Evolutionary conservation across 2,113 vertebrate species (phyloP), one percentile per base, ranked within the genome.

Genomic region (Narcine bancroftii): DNA sequence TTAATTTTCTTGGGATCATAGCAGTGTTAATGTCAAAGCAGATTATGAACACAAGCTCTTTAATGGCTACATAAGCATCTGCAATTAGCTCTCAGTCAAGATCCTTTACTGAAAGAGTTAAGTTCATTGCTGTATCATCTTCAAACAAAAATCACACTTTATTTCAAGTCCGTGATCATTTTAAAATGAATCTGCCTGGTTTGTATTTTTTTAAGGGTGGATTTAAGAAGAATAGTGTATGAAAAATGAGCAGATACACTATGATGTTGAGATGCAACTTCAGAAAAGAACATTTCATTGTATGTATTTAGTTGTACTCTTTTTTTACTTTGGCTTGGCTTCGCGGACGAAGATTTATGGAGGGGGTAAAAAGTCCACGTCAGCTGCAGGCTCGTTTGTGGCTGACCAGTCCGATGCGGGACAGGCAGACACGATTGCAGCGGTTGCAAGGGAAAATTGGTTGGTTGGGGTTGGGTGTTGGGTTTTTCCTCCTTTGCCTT

Each of bases 1-100:
- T 96, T 95, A 95, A 95, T 96, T 94, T 95, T 95, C 45, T 94
- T 92, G 92, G 94, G 94, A 93, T 92, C 95, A 95, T 95, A 69
- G 63, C 63, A 69, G 65, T 69, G 65, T 69, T 95, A 94, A 94
- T 95, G 95, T 93, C 93, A 94, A 94, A 95, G 94, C 94, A 95
- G 95, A 95, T 94, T 93, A 94, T 94, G 94, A 95, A 94, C 95
- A 95, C 93, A 93, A 94, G n/a, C 42, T 42, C 65, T 69, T 91
- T 69, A 66, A 91, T 91, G 63, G 39, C 89, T 69, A 42, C 65
- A 66, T 66, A 69, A 91, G 42, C 89, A 69, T 21, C 89, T 71
- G 11, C 65, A 69, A 47, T 91, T 91, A 91, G 42, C 26, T 56
- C 17, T 89, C 60, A 24, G 60, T 66, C 50, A 6, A 13, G 85